Conservation (phyloP, 2,797 vertebrate species). For the Balearica regulorum region DNA sequence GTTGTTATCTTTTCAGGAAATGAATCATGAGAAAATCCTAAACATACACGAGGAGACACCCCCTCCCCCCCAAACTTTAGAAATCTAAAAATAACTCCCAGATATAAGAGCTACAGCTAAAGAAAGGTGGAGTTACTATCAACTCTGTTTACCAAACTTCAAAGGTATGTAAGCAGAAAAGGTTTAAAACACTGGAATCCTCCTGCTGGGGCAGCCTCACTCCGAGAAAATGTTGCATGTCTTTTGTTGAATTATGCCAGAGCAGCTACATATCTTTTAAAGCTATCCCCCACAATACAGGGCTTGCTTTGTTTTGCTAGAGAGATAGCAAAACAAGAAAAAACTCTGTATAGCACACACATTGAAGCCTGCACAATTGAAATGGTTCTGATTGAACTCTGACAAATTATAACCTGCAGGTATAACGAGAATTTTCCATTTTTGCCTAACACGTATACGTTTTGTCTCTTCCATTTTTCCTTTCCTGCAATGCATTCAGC, state of each 20-base stretch:
- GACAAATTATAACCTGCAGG: conserved; percentile 48
- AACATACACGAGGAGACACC: not conserved
- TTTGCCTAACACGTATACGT: conserved; percentile 26
- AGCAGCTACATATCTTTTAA: conserved; percentile 13
- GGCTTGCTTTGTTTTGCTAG: conserved; percentile 23
- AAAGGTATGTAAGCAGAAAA: not conserved
- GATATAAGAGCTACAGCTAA: not conserved
- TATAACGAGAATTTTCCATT: conserved; percentile 45
- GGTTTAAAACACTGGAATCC: not conserved
- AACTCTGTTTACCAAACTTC: conserved; percentile 2
- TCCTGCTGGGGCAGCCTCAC: not conserved
- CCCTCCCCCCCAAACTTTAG: not conserved
- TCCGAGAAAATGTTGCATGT: not conserved
- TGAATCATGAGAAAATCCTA: not conserved
- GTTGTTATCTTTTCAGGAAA: conserved; percentile 26
- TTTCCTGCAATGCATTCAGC: conserved; percentile 42
- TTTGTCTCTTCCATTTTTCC: conserved; percentile 43
- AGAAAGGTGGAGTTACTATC: not conserved
- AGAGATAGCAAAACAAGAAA: conserved; percentile 11
- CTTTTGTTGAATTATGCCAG: not conserved
- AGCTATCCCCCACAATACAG: not conserved
- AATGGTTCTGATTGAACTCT: conserved; percentile 44
- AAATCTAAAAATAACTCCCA: not conserved
- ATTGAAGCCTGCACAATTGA: not conserved
- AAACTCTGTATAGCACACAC: not conserved